These are phyloP conservation scores for Dallia pectoralis DNA, from an alignment of 2,797 vertebrate genomes.

Conservation along the genomic window DNA sequence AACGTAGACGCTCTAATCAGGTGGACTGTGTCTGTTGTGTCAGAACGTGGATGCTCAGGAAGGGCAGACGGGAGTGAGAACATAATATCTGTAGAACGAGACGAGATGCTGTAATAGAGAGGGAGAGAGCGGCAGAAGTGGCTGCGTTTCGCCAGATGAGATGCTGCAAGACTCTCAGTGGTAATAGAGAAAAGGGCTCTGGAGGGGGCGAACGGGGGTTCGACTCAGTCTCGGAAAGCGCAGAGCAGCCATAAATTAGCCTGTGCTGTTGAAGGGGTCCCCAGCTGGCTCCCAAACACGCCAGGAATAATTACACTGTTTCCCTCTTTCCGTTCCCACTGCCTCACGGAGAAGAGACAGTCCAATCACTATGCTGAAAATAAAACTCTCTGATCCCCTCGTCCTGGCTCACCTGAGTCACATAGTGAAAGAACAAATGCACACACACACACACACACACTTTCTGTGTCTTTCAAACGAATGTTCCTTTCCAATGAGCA, in stretches of 20 bases:
- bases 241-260: conserved; percentile 50
- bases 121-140: conserved; percentile 27
- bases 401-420: neutral
- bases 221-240: conserved; percentile 8
- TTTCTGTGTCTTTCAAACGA: neutral
- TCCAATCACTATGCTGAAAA: conserved; percentile 4
- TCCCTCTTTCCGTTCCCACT: neutral
- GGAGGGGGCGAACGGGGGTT: conserved; percentile 7
- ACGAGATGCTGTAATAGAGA: neutral
- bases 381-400: conserved; percentile 9
- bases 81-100: neutral
- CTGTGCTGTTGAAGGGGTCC: conserved; percentile 46
- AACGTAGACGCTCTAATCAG: neutral
- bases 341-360: neutral
- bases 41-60: neutral
- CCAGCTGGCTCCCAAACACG: conserved; percentile 33
- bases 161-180: conserved; percentile 7
- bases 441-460: neutral
- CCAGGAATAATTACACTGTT: conserved; percentile 8
- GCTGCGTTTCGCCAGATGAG: neutral
- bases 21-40: neutral
- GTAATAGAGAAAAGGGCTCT: neutral
- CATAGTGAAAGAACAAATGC: conserved; percentile 1
- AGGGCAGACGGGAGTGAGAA: neutral
- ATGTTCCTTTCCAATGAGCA: neutral